A percentile compares a stretch with the other conserved stretches of the same genome.
These are phyloP conservation scores for Chauna torquata DNA, from an alignment of 2,113 vertebrate genomes.

Conservation along the genomic window DNA sequence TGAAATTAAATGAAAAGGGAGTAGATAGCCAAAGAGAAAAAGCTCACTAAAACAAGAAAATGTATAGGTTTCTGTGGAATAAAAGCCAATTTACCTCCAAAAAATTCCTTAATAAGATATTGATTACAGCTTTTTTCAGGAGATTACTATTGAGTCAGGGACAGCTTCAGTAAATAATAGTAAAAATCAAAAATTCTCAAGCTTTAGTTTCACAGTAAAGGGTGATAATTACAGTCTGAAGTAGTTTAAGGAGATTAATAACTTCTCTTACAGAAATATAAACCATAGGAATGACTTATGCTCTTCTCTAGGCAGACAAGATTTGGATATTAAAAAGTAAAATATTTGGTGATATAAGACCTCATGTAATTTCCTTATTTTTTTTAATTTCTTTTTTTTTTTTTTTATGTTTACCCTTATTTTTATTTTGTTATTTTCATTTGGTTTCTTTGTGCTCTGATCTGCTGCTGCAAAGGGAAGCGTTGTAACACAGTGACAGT, in stretches of 20 bases:
- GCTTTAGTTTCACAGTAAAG: neutral
- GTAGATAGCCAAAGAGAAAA: neutral
- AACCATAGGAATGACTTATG: neutral
- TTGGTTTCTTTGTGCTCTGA: neutral
- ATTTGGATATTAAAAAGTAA: conserved; percentile 2
- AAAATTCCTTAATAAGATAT: conserved; percentile 31
- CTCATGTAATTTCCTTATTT: neutral
- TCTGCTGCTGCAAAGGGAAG: neutral
- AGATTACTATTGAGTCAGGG: conserved; percentile 9
- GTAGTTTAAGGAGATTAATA: conserved; percentile 19
- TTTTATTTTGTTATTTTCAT: neutral
- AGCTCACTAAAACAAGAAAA: conserved; percentile 16
- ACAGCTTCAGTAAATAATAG: conserved; percentile 47
- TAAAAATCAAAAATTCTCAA: neutral
- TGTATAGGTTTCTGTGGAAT: conserved; percentile 6
- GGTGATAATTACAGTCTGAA: conserved; percentile 27
- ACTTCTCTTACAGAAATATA: conserved; percentile 15
- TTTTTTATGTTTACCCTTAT: neutral
- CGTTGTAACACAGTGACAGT: neutral
- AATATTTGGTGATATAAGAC: neutral
- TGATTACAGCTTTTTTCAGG: conserved; percentile 24
- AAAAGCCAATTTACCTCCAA: conserved; percentile 38
- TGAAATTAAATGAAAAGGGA: conserved; percentile 19
- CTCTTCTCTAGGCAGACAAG: neutral
- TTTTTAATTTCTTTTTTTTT: neutral